Conservation (phyloP, 1,140 invertebrate genomes). For the Diploscapter pachys region DNA sequence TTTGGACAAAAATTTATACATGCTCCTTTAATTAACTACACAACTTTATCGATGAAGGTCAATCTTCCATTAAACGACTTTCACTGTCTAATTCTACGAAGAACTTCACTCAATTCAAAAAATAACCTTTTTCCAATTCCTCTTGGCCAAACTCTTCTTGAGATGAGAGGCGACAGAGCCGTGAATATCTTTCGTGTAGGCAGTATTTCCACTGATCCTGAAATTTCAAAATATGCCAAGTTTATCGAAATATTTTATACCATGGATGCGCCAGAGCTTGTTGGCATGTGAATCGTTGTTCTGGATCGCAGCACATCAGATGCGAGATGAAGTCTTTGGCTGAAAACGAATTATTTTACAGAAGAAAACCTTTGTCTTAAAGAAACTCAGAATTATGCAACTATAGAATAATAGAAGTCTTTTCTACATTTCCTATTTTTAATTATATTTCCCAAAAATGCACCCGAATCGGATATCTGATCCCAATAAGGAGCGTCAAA, state of each 20-base stretch:
- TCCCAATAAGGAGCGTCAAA: slow-evolving; percentile 99
- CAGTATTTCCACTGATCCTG: slow-evolving; percentile 59
- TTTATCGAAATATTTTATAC: slow-evolving; percentile 62
- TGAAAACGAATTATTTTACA: slow-evolving; percentile 40
- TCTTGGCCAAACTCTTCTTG: slow-evolving; percentile 54
- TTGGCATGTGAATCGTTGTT: slow-evolving; percentile 74
- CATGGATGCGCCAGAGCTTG: slow-evolving; percentile 91
- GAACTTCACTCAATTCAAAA: not conserved
- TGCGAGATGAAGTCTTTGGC: slow-evolving; percentile 98
- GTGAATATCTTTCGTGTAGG: slow-evolving; percentile 57
- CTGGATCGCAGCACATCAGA: slow-evolving; percentile 96
- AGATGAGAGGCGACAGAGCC: slow-evolving; percentile 55
- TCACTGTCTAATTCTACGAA: not conserved
- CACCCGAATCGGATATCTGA: slow-evolving; percentile 90
- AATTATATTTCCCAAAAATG: slow-evolving; percentile 7
- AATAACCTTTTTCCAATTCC: slow-evolving; percentile 52
- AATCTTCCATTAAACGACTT: not conserved
- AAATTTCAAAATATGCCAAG: slow-evolving; percentile 3
- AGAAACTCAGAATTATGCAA: not conserved
- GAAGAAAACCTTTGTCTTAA: not conserved
- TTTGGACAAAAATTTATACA: not conserved
- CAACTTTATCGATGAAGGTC: not conserved
- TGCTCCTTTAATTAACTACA: not conserved
- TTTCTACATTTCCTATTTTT: not conserved
- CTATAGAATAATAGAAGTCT: not conserved